Base-by-base conservation (phyloP, 2,888 invertebrate genomes). In the Hylaea fasciaria region DNA sequence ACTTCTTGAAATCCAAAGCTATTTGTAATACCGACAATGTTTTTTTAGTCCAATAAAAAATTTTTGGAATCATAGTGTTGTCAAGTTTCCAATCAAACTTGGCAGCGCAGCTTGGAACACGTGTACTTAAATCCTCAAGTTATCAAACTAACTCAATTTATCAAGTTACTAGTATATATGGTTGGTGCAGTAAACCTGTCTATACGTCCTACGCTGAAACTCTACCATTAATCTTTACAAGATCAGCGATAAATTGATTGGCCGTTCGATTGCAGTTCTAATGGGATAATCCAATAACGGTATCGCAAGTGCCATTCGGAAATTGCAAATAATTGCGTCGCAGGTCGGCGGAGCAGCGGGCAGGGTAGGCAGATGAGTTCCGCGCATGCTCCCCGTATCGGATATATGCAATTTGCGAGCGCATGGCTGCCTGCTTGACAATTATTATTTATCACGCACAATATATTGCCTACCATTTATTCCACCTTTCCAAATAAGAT, bases 281-380 rank as follows among this genome's bases (percentile, higher is more conserved):
- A 65, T 66, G 55, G 58, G 60, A 75, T 73, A 76, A 74, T 70
- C 70, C 66, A 71, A 68, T 73, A 66, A 72, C 72, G 74, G 72
- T 71, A 73, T 70, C 73, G 73, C 68, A 73, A 70, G 74, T 76
- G 78, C 74, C 71, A 77, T 81, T 83, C 85, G 91, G 90, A 91
- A 88, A 90, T 90, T 85, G 85, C 82, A 80, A 65, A 83, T 89
- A 86, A 89, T 86, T 88, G 85, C 82, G 70, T 77, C 77, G 78
- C 72, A 68, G 73, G 73, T 70, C 66, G 64, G 61, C 69, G 71
- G 72, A 37, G 37, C 43, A 70, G 70, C 68, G 65, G 57, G 9
- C 69, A 70, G 75, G 16, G 13, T 17, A 41, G 43, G 52, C 44
- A 71, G 76, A 74, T 76, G 75, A 75, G 76, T 64, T 68, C 69